Conservation (phyloP, 2,888 invertebrate species). For the Lochmaea crataegi region DNA sequence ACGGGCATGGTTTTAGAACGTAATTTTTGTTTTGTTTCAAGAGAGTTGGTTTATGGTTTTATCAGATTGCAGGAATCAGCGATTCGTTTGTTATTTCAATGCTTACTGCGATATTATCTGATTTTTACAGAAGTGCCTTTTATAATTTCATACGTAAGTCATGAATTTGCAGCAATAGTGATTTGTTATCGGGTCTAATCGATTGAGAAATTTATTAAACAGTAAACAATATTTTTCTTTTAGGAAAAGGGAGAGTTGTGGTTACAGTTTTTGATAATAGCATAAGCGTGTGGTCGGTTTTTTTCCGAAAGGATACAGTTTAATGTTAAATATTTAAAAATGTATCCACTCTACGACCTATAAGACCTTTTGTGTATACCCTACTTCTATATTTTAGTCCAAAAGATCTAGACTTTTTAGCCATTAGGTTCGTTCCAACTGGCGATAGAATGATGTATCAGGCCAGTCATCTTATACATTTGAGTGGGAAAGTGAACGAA, state of each 20-base stretch:
- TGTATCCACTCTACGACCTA: no score
- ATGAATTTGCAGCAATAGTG: conserved; percentile 4
- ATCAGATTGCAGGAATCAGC: conserved; percentile 33
- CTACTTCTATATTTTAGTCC: no score
- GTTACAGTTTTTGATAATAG: neutral
- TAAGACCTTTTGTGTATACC: no score
- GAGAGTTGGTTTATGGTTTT: conserved; percentile 30
- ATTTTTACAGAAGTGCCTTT: conserved; percentile 18
- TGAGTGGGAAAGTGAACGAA: no score
- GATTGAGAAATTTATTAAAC: conserved; percentile 9
- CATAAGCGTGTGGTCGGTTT: no score
- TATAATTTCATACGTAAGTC: neutral
- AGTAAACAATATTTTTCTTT: neutral
- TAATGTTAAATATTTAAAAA: no score
- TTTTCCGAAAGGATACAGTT: no score
- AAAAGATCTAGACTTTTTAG: no score
- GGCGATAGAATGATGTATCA: no score
- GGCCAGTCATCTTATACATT: no score
- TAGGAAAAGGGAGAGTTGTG: neutral
- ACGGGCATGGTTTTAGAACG: conserved; percentile 20
- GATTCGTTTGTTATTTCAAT: conserved; percentile 9
- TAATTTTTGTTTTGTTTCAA: conserved; percentile 31
- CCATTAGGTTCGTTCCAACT: no score
- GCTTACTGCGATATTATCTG: conserved; percentile 25
- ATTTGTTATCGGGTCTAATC: conserved; percentile 12